Base-by-base conservation (phyloP, 64 coral and sea anemone genomes). In the Pocillopora verrucosa region DNA sequence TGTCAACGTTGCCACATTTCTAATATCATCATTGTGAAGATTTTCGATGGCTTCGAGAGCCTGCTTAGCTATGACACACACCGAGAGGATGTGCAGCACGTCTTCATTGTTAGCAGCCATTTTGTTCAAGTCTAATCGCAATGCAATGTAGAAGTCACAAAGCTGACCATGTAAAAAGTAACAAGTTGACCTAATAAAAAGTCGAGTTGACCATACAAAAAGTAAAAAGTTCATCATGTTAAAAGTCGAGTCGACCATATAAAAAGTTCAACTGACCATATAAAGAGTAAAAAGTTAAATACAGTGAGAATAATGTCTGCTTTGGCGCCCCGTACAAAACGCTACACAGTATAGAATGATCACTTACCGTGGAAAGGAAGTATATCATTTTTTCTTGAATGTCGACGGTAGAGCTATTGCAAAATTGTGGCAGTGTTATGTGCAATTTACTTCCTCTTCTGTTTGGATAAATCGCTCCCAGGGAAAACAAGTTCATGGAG, bases 1-100 rank as follows among this genome's bases (percentile, higher is more conserved):
- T 22, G 77, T 90, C 36, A 36, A 90, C 51, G 88, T 37, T 69
- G 76, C 88, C 61, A 74, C 59, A 80, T 89, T 80, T 80, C 64
- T 9, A 51, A 81, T 80, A 45, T 89, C 88, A 37, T 7, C 59
- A 80, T 38, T 72, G 56, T 77, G 63, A 9, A 89, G 34, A 56
- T 89, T 80, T 38, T 64, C 88, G 26, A 89, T 78, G 12, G 88
- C 88, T 56, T 80, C 59, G 36, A 73, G 77, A 4, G 75, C 75
- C 36, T 76, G 35, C 35, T 11, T 76, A 6, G 41, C 75, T 16
- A 76, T 16, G 36, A 17, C 35, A 76, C 36, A 45, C 13, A 37
- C 11, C 9, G 75, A 76, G 36, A 16, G 1, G 34, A 76, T 76
- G 9, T 77, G 88, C 61, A 68, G 61, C 26, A 89, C 13, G 17